Evolutionary conservation across 2,113 vertebrate genomes (phyloP).

Genomic region (Nyctereutes procyonoides): DNA sequence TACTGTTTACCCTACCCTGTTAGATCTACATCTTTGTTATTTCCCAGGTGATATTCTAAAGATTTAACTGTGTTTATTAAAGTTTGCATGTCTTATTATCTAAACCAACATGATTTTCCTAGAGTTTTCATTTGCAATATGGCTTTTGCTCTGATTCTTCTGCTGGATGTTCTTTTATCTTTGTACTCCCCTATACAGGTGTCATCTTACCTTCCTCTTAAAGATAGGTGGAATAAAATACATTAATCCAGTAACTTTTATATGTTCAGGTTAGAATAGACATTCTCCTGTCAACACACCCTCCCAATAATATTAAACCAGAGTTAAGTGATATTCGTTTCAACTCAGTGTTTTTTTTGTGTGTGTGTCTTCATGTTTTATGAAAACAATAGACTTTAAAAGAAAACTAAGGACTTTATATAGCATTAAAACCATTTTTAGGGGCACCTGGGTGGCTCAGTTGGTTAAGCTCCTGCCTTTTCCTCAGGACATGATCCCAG

Average conservation of each 20-base stretch:
- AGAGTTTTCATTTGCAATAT: conserved; percentile 2
- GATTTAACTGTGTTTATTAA: conserved; percentile 16
- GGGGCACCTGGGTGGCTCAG: too few species aligned
- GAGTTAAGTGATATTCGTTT: neutral
- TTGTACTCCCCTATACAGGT: neutral
- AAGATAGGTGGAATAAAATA: conserved; percentile 35
- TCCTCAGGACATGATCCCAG: too few species aligned
- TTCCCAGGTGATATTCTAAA: conserved; percentile 1
- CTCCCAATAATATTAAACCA: neutral
- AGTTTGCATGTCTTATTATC: neutral
- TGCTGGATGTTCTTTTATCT: neutral
- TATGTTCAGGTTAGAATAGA: neutral
- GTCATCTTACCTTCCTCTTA: conserved; percentile 16
- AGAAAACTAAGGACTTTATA: neutral
- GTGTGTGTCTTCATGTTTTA: neutral
- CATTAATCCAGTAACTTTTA: neutral
- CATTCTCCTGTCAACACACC: neutral
- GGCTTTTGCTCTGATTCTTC: neutral
- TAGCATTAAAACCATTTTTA: neutral
- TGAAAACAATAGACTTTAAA: neutral
- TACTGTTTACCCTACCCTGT: conserved; percentile 10
- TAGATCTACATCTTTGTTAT: conserved; percentile 35
- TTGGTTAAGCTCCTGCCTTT: too few species aligned
- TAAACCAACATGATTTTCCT: conserved; percentile 25
- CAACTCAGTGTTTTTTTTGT: neutral